These are phyloP conservation scores for Chaenocephalus aceratus DNA, from an alignment of 2,113 vertebrate genomes.

Conservation along the genomic window DNA sequence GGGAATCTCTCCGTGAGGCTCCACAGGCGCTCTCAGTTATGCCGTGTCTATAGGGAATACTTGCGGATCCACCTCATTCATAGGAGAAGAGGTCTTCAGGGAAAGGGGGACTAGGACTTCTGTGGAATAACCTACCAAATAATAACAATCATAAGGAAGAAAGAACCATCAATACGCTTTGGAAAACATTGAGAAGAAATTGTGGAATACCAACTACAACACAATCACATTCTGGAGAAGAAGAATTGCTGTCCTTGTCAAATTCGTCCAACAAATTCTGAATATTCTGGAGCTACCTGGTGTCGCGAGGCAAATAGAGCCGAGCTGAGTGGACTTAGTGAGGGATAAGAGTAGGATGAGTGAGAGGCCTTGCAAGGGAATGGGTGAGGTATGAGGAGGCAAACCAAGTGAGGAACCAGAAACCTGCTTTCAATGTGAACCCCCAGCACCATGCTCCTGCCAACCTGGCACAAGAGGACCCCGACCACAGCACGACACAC, in stretches of 20 bases:
- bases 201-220: neutral
- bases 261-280: neutral
- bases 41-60: conserved; percentile 38
- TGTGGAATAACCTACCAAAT: neutral
- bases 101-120: conserved; percentile 6
- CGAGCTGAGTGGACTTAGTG: neutral
- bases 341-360: conserved; percentile 13
- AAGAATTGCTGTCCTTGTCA: neutral
- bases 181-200: neutral
- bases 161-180: neutral
- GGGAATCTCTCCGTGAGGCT: conserved; percentile 66
- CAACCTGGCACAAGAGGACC: conserved; percentile 47
- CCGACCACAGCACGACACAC: conserved; percentile 13
- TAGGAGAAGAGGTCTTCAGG: conserved; percentile 21
- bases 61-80: conserved; percentile 34
- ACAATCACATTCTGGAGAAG: neutral
- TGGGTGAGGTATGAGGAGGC: conserved; percentile 50
- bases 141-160: neutral
- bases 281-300: neutral
- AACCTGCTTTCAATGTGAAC: conserved; percentile 62
- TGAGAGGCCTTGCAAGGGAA: conserved; percentile 1
- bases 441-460: conserved; percentile 65
- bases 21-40: conserved; percentile 68
- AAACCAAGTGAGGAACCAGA: conserved; percentile 18
- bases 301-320: neutral